A percentile compares a stretch with the other conserved stretches of the same genome.
Conservation (phyloP, 2,797 vertebrate genomes). For the Neosilurus mollespiculum region DNA sequence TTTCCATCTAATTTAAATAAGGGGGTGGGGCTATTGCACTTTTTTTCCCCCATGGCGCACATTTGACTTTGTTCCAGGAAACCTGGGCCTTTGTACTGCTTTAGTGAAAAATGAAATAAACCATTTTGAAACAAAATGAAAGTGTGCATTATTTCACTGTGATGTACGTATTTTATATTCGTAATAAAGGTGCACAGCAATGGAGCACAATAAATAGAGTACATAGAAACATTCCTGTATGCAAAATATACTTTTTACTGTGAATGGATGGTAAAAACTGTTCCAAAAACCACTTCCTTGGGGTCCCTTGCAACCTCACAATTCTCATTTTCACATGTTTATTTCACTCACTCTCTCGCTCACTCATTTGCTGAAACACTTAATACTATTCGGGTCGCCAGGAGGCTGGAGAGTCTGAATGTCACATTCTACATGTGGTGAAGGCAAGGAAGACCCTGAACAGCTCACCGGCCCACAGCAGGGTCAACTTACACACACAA, state of each 20-base stretch:
- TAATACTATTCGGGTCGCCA: too few species aligned
- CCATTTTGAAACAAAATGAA: slow-evolving; percentile 58
- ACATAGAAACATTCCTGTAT: too few species aligned
- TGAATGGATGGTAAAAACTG: too few species aligned
- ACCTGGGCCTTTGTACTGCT: slow-evolving; percentile 73
- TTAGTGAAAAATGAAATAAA: slow-evolving; percentile 74
- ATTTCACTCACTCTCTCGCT: too few species aligned
- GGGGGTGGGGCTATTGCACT: slow-evolving; percentile 78
- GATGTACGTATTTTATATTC: not conserved
- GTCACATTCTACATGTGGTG: too few species aligned
- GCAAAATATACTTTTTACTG: too few species aligned
- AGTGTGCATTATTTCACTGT: slow-evolving; percentile 3
- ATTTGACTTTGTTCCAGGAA: slow-evolving; percentile 69
- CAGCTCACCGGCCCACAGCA: too few species aligned
- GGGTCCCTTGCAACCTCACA: not conserved
- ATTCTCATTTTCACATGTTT: not conserved
- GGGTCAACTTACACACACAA: too few species aligned
- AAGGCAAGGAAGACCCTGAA: too few species aligned
- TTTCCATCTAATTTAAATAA: slow-evolving; percentile 73
- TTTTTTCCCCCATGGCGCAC: slow-evolving; percentile 70
- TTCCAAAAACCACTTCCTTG: too few species aligned
- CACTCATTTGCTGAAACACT: too few species aligned
- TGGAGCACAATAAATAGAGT: not conserved
- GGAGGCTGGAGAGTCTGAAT: too few species aligned
- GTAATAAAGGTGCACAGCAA: not conserved